Base-by-base conservation (phyloP, 2,888 invertebrate species). In the Drosophila kambysellisi region DNA sequence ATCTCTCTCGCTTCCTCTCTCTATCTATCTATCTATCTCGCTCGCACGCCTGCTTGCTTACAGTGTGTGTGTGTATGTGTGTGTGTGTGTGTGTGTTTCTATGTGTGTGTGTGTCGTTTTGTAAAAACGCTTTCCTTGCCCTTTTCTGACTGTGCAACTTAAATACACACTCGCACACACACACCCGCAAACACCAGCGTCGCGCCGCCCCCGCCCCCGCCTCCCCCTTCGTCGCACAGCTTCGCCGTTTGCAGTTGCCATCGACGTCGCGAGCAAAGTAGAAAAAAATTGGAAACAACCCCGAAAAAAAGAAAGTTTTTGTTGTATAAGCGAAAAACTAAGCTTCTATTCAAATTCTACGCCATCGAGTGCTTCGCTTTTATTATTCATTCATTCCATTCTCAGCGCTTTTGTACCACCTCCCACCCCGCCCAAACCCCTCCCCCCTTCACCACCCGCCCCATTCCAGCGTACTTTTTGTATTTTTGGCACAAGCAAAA, bases 331-430 rank as follows among this genome's bases (percentile, higher is more conserved):
- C 91, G 90, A 92, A 91, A 91, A 91, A 92, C 92, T 92, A 91
- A 92, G 88, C 91, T 92, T 92, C 92, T 92, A 92, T 92, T 91
- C 91, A 92, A 91, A 91, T 89, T 92, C 92, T 89, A 91, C 91
- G 89, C 88, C 91, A 91, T 88, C 90, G 90, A 91, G 90, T 88
- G 89, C 88, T 90, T 89, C 88, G 84, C 88, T 85, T 85, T 85
- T 85, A 85, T 85, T 85, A 85, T 85, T 89, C 85, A 85, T 90
- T 91, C 90, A 91, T 90, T 82, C 82, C 83, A 85, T 83, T 82
- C 84, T 74, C 68, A 77, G 71, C 79, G 71, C 63, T 61, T 72
- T 66, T 39, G 33, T 11, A 30, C 53, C 30, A 29, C 29, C 48
- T 50, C 46, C 1, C 33, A 4, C 33, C 48, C n/a, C 3, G 20